Conservation (phyloP, 2,113 vertebrate genomes). For the Otis tarda region DNA sequence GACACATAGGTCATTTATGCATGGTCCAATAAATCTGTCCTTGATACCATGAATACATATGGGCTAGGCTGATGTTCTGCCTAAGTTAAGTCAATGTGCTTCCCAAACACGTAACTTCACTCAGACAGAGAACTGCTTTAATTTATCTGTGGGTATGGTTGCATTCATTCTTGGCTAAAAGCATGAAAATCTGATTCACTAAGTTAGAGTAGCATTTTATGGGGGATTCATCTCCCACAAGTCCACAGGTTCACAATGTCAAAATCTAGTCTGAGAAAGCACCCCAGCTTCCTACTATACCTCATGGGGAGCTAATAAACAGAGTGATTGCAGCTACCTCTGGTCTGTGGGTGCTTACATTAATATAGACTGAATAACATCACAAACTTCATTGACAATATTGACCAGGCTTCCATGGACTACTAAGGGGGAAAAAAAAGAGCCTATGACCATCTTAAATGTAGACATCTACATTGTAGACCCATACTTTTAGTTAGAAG, state of each 20-base stretch:
- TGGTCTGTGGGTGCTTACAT: not conserved
- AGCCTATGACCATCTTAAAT: not conserved
- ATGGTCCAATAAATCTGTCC: fast-evolving
- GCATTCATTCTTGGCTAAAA: not conserved
- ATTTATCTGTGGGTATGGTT: not conserved
- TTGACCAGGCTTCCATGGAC: not conserved
- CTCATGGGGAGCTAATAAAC: not conserved
- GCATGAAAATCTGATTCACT: not conserved
- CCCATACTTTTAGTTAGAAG: not conserved
- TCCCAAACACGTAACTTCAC: fast-evolving
- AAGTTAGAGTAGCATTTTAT: not conserved
- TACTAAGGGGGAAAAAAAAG: not conserved
- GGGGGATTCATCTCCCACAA: not conserved
- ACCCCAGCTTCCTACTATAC: not conserved
- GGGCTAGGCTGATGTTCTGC: not conserved
- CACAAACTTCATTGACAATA: not conserved
- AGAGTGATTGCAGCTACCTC: not conserved
- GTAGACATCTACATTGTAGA: not conserved
- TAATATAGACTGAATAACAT: not conserved
- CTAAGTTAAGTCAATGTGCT: not conserved
- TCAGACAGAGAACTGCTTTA: not conserved
- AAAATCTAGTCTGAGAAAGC: not conserved
- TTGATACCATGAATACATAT: not conserved
- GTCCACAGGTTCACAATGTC: not conserved
- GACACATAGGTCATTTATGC: not conserved